Base-by-base conservation (phyloP, 2,888 invertebrate genomes). In the Fragum sueziense region DNA sequence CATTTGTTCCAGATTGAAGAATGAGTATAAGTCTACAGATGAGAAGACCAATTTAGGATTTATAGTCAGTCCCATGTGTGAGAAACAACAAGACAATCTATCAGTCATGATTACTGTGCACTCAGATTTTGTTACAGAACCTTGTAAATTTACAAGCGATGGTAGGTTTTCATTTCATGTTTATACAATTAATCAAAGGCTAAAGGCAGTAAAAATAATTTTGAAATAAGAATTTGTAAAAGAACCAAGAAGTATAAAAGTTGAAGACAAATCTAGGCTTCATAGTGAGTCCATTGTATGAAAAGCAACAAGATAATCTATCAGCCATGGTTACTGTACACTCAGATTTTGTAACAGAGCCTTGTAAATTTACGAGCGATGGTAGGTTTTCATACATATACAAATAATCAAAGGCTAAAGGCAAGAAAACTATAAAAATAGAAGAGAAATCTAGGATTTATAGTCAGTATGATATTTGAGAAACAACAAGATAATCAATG, bases 121-220 rank as follows among this genome's bases (percentile, higher is more conserved):
- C 89, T 94, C 95, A 14, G 94, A 95, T 79, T 92, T 91, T 82
- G 76, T 88, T 27, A 85, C 89, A 61, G 93, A 93, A 68, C 97
- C 98, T 9, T 95, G 97, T 87, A 95, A 95, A 17, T 98, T 99
- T 93, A 98, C 98, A 51, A 98, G 98, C 91, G 97, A 98, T 94
- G 97, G 98, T 97, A 94, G 94, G 94, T 25, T 59, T 17, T 59
- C 11, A 29, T 29, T 29, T 25, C 1, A 17, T 59, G 29, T 11
- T 2, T 3, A 6, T 37, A 37, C 37, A 37, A 37, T 37, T 9
- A 37, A n/a, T 9, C 37, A 37, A 37, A 14, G 14, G 7, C 6
- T 9, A 6, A 9, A 9, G 37, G 6, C 37, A 37, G 37, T 37
- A 14, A 37, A 9, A 14, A 37, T 37, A 37, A 37, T 14, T 37